Base-by-base conservation (phyloP, 64 coral and sea anemone species). In the Montipora foliosa region DNA sequence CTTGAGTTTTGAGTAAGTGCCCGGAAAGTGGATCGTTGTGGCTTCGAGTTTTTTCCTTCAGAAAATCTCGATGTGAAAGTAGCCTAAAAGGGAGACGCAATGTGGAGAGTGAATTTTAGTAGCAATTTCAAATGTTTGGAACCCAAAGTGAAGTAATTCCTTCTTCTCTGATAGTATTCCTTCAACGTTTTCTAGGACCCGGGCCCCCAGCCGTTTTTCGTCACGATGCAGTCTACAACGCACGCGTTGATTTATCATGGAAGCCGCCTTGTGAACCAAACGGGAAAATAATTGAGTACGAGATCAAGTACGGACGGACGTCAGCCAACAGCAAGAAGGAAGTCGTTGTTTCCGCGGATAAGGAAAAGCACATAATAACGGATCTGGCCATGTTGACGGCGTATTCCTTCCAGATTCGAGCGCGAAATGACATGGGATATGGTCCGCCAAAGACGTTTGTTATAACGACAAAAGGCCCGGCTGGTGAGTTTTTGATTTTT, bases 231-330 rank as follows among this genome's bases (percentile, higher is more conserved):
- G 89, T 97, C 16, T 97, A 97, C 73, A 97, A 97, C 50, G 72
- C 75, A n/a, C 89, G 90, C 52, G 93, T 97, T 13, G 88, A 97
- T 12, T 85, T 97, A 16, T 89, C 72, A 47, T 97, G 96, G 96
- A 72, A 77, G 2, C 69, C 71, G 8, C 96, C 96, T 11, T 97
- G 96, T 74, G 96, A 97, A 83, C 83, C 96, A 12, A 97, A 95
- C 76, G 96, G 93, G 12, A 67, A 89, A 77, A 95, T 97, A n/a
- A 58, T 60, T 7, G 77, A 86, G 0, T 97, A 91, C 89, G 89
- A 97, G 80, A 76, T 95, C 17, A 88, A 76, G 22, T 95, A 95
- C 20, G 94, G 94, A 13, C 9, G 49, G 44, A 49, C 60, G 52
- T 44, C 60, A 17, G 72, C 44, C 15, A 57, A 51, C 49, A 61